Conservation (phyloP, 2,888 invertebrate genomes). For the Tachystola acroxantha region DNA sequence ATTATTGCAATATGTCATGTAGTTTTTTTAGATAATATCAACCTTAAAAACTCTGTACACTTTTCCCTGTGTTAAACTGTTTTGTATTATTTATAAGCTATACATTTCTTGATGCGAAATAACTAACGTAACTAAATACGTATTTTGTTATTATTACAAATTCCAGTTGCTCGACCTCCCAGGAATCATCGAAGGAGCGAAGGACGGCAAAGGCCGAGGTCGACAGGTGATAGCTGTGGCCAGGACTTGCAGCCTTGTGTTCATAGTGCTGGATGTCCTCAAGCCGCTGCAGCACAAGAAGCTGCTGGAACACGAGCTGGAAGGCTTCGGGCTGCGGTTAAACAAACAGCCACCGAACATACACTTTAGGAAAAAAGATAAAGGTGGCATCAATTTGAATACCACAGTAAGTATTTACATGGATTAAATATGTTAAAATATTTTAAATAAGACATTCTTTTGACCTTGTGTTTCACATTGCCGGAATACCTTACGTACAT, state of each 20-base stretch:
- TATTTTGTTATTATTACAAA: no score
- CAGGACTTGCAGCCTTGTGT: slow-evolving; percentile 97
- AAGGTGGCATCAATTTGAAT: slow-evolving; percentile 98
- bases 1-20: no score
- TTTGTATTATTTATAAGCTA: background rate
- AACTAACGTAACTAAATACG: background rate
- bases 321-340: slow-evolving; percentile 97
- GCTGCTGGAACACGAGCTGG: slow-evolving; percentile 97
- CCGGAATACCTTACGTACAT: no score
- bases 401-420: slow-evolving; percentile 88
- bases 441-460: background rate
- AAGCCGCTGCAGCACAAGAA: slow-evolving; percentile 98
- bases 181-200: slow-evolving; percentile 99
- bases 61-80: no score
- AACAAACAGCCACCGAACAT: slow-evolving; percentile 99
- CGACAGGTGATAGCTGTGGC: slow-evolving; percentile 99
- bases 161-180: slow-evolving; percentile 96
- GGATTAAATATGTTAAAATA: background rate
- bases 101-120: background rate
- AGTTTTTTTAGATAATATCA: background rate
- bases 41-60: no score
- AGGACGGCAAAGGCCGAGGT: slow-evolving; percentile 99
- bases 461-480: background rate
- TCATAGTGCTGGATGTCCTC: slow-evolving; percentile 97
- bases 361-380: slow-evolving; percentile 96